phyloP scores from a whole-genome alignment of 1,140 invertebrate species.

The Caenorhabditis briggsae region DNA sequence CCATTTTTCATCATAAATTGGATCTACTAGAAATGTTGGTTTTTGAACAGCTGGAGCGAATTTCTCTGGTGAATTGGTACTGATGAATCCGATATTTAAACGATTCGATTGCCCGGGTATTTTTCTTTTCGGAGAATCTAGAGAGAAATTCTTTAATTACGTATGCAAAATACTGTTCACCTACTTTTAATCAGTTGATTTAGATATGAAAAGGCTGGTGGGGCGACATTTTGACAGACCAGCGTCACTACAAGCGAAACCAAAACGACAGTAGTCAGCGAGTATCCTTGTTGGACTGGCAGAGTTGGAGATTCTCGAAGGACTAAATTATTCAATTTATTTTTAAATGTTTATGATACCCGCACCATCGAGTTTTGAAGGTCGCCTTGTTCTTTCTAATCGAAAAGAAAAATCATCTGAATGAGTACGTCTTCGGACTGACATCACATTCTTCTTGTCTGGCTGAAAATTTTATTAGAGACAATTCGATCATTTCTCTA shows the following conservation, averaged over 20 bases:
- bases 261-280: not conserved
- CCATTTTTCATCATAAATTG: constrained; percentile 46
- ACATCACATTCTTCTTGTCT: constrained; percentile 3
- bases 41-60: constrained; percentile 27
- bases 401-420: constrained; percentile 1
- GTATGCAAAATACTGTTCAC: not conserved
- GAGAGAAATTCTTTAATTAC: not conserved
- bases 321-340: not conserved
- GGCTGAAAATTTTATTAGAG: not conserved
- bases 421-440: constrained; percentile 29
- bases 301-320: not conserved
- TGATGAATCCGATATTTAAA: constrained; percentile 28
- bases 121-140: constrained; percentile 31
- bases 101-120: not conserved
- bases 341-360: too few species aligned
- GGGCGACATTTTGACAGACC: constrained; percentile 11
- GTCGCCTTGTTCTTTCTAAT: not conserved
- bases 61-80: not conserved
- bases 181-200: constrained; percentile 20
- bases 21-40: constrained; percentile 30
- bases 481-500: too few species aligned
- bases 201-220: not conserved
- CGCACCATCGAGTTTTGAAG: constrained; percentile 16
- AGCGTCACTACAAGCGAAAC: constrained; percentile 17
- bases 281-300: constrained; percentile 4